A percentile compares a stretch with the other conserved stretches of the same genome.
phyloP scores from a whole-genome alignment of 1,140 invertebrate species.

The Drosophila leontia region DNA sequence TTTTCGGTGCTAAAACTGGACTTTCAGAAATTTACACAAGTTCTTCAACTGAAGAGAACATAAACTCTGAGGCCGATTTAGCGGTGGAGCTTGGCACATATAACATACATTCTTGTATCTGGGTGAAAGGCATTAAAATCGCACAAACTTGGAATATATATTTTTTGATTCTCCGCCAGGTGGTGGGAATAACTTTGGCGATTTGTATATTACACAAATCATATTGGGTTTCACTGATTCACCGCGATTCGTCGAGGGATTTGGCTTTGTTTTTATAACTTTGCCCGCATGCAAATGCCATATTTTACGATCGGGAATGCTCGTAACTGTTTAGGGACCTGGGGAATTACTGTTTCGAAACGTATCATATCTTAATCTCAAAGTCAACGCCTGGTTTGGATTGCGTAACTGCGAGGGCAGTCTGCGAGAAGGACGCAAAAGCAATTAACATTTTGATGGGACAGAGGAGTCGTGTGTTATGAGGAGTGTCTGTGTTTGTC shows the following conservation, averaged over 20 bases:
- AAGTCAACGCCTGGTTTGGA: conserved; percentile 35
- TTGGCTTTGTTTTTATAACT: conserved; percentile 32
- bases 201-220: conserved; percentile 22
- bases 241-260: background rate
- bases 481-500: conserved; percentile 47
- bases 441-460: conserved; percentile 79
- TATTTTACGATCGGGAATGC: conserved; percentile 29
- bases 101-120: conserved; percentile 4
- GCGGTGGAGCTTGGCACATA: conserved; percentile 55
- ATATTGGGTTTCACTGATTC: conserved; percentile 33
- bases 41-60: conserved; percentile 43
- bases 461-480: conserved; percentile 44
- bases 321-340: conserved; percentile 44
- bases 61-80: conserved; percentile 34
- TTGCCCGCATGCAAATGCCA: conserved; percentile 32
- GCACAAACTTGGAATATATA: conserved; percentile 41
- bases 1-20: conserved; percentile 37
- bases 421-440: conserved; percentile 54
- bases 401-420: conserved; percentile 43
- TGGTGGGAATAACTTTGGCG: conserved; percentile 30
- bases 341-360: conserved; percentile 39
- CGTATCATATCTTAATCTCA: conserved; percentile 16
- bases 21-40: conserved; percentile 70
- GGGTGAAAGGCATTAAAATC: conserved; percentile 72
- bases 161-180: conserved; percentile 27